Percentiles rank a stretch among this genome's conserved stretches.
Evolutionary conservation across 2,888 invertebrate species (phyloP).

Genomic region (Augochlorella aurata): DNA sequence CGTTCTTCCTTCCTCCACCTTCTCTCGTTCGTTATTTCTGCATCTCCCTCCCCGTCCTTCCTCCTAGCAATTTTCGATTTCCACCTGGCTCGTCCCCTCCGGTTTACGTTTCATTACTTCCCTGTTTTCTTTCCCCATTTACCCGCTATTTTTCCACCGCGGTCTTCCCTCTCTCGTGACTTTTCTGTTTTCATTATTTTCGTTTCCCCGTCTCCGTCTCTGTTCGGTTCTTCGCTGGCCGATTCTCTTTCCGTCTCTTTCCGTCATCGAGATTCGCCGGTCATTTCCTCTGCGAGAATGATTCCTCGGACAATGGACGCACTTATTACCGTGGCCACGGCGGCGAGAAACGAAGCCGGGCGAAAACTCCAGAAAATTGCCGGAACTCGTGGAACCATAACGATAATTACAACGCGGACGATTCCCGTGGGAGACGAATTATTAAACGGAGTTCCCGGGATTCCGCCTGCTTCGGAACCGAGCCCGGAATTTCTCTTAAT

Average conservation of each 20-base stretch:
- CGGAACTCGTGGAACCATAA: background rate
- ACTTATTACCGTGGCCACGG: slow-evolving; percentile 10
- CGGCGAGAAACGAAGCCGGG: background rate
- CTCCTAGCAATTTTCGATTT: background rate
- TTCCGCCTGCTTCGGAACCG: background rate
- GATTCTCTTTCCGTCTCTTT: too few relatives aligned
- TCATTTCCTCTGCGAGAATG: slow-evolving; percentile 1
- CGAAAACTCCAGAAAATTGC: background rate
- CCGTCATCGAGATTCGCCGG: background rate
- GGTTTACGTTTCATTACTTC: background rate
- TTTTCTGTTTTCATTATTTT: background rate
- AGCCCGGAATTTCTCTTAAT: background rate
- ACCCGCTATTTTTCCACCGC: background rate
- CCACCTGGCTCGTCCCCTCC: background rate
- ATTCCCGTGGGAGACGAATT: background rate
- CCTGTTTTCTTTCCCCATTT: background rate
- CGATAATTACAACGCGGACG: background rate
- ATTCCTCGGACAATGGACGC: slow-evolving; percentile 1
- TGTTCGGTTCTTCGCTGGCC: too few relatives aligned
- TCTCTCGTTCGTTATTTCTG: background rate
- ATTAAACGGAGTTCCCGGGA: background rate
- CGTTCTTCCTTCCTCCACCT: background rate
- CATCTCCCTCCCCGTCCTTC: too few relatives aligned
- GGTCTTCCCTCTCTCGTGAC: background rate
- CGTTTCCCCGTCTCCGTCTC: background rate